Evolutionary conservation across 2,797 vertebrate genomes (phyloP).

Genomic region (Periophthalmus magnuspinnatus): DNA sequence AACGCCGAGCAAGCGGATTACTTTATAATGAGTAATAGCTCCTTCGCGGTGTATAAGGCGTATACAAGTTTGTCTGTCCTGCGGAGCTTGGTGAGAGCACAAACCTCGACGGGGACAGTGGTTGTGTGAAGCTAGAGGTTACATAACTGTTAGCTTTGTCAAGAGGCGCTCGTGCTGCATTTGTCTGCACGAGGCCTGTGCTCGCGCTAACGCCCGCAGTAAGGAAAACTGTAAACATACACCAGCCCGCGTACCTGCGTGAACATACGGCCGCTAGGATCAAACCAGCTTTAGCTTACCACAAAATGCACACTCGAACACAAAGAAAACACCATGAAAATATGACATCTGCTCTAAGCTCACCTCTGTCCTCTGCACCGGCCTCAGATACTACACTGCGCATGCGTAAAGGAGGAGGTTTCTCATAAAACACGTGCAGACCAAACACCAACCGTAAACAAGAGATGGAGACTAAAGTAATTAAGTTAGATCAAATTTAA

Average conservation of each 20-base stretch:
- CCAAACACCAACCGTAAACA: neutral
- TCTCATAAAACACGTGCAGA: neutral
- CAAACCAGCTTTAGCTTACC: neutral
- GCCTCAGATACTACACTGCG: conserved; percentile 37
- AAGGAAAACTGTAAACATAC: neutral
- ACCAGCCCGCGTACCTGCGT: neutral
- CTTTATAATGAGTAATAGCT: neutral
- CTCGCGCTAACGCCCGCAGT: conserved; percentile 3
- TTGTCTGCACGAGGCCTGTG: conserved; percentile 61
- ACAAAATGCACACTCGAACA: neutral
- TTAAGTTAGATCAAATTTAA: neutral
- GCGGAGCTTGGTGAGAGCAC: neutral
- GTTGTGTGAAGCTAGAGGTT: neutral
- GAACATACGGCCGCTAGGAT: rapidly evolving
- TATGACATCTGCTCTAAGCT: conserved; percentile 47
- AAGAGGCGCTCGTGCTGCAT: conserved; percentile 60
- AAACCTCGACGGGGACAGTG: neutral
- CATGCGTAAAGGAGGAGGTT: conserved; percentile 54
- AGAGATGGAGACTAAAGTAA: neutral
- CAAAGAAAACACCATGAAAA: neutral
- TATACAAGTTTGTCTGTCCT: neutral
- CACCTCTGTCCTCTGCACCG: conserved; percentile 60
- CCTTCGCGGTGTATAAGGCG: neutral
- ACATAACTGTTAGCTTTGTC: conserved; percentile 57
- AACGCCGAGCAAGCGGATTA: neutral